Base-by-base conservation (phyloP, 2,797 vertebrate genomes). In the Natrix natrix region DNA sequence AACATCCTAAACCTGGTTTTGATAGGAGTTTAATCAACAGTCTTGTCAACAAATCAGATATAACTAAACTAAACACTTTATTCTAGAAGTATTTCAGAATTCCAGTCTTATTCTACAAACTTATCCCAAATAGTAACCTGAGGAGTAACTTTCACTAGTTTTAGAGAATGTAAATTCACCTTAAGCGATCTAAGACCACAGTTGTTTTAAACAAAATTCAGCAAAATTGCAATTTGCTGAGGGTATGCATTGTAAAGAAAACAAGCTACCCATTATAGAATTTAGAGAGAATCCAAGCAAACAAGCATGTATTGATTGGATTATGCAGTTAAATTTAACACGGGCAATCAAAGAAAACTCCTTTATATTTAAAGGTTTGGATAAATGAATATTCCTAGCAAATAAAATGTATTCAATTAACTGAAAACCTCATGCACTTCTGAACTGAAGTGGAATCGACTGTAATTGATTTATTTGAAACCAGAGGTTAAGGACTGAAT, bases 381-480 rank as follows among this genome's bases (percentile, higher is more conserved):
- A 98, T 97, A 98, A 98, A 98, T 98, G 98, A 98, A 98, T 98
- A 98, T 97, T 97, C 97, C 96, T 97, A 97, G 98, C 97, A 98
- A 98, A 98, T 98, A 98, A 98, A 98, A 97, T 98, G 97, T 98
- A 98, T 98, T 98, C 98, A 98, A 98, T 98, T 98, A 98, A 97
- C 97, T 98, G 97, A 98, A 97, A 98, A 98, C 97, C 98, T 97
- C 94, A 93, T 98, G 98, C 98, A 98, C 98, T 98, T 98, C 98
- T 98, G 98, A 98, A 99, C 98, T 98, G 98, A 97, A 98, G 97
- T 97, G 97, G 98, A 98, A 99, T 98, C 97, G 98, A 98, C 98
- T 98, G 98, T 99, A 99, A 99, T 99, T 99, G 98, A 98, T 99
- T 98, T 98, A 98, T 98, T 98, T 98, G 97, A 98, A 98, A 98